Base-by-base conservation (phyloP, 2,113 vertebrate genomes). In the Lasiurus borealis region DNA sequence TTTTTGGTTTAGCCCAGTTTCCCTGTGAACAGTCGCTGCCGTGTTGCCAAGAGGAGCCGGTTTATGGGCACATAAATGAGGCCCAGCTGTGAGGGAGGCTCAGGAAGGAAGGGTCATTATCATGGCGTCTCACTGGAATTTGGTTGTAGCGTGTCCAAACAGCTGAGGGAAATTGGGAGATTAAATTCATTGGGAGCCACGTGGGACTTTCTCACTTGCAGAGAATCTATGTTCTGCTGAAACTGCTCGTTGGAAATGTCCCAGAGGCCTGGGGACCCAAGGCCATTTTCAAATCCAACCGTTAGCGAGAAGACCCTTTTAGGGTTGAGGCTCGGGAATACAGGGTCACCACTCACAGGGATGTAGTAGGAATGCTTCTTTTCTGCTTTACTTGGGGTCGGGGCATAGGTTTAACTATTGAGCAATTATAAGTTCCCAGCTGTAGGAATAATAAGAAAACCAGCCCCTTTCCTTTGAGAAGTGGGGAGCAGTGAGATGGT, bases 11-110 rank as follows among this genome's bases (percentile, higher is more conserved):
- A 57, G 48, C 64, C 77, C 36, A 0, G 34, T 88, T 81, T 80
- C 81, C 81, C 48, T 34, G 54, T 27, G 75, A 44, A 2, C 6
- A 23, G 36, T 69, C 57, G 46, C 23, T 54, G 23, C 54, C 6
- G 2, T 21, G 68, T 27, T 71, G 82, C 29, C 40, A 89, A 68
- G 73, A 81, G 25, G 64, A 88, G 52, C 34, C 23, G 21, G 66
- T 81, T 86, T 44, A 34, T 40, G 46, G 77, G 64, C 72, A 36
- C 82, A 50, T 8, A 90, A 80, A 90, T 46, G 25, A 78, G 87
- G 31, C 83, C 93, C 92, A 86, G 90, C 94, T 95, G 87, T 36
- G 92, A 93, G 62, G 57, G 8, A 72, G 62, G 46, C 69, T 6
- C n/a, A 23, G 3, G 0, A 15, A 59, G 31, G 52, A 77, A 81